Percentiles rank a stretch among this genome's conserved stretches.
Conservation (phyloP, 2,797 vertebrate genomes). For the Neopelma chrysocephalum region DNA sequence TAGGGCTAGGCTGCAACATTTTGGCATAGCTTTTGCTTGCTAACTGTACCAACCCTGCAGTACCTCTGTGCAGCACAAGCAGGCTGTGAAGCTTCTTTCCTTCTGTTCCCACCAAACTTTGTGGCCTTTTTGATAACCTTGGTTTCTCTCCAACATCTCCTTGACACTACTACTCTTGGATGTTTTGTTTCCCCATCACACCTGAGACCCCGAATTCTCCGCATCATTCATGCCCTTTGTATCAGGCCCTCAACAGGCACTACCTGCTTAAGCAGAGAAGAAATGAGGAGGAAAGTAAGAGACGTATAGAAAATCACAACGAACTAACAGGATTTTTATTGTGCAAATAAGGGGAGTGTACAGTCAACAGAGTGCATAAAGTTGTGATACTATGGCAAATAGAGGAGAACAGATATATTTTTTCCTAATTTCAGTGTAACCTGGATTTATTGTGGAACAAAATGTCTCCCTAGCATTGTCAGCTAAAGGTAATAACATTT, state of each 20-base stretch:
- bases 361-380: background rate
- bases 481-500: background rate
- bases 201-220: background rate
- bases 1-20: background rate
- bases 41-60: background rate
- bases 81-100: background rate
- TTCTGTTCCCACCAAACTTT: background rate
- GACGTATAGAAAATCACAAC: background rate
- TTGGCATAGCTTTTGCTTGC: background rate
- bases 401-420: background rate
- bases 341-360: background rate
- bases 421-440: background rate
- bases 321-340: background rate
- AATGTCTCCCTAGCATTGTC: background rate
- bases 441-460: slow-evolving; percentile 12
- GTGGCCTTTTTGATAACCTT: background rate
- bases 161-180: background rate
- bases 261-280: background rate
- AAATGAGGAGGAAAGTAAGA: slow-evolving; percentile 16
- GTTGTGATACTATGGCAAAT: background rate
- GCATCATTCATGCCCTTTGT: background rate
- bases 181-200: accelerated
- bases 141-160: background rate
- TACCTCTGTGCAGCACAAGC: background rate
- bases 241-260: background rate